A percentile compares a stretch with the other conserved stretches of the same genome.
These are phyloP conservation scores for Percopsis transmontana DNA, from an alignment of 2,113 vertebrate species.

Conservation along the genomic window DNA sequence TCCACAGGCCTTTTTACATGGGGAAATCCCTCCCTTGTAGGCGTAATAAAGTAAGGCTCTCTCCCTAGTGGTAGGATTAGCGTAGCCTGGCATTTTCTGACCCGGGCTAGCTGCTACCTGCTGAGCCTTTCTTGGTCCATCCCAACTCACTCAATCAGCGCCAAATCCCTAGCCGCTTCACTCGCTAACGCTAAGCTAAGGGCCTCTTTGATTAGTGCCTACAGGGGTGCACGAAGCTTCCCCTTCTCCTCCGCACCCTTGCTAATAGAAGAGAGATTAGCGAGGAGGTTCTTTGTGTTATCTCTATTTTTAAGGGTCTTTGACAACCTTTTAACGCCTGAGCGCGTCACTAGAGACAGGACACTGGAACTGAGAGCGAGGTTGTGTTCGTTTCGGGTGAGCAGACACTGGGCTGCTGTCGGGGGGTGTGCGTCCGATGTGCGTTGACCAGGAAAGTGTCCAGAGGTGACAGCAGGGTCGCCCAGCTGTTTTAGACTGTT, in stretches of 20 bases:
- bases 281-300: slow-evolving; percentile 54
- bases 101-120: slow-evolving; percentile 59
- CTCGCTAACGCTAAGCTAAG: slow-evolving; percentile 57
- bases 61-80: slow-evolving; percentile 52
- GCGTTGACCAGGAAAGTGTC: slow-evolving; percentile 63
- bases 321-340: slow-evolving; percentile 23
- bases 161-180: slow-evolving; percentile 60
- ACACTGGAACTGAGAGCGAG: slow-evolving; percentile 32
- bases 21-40: slow-evolving; percentile 44
- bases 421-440: slow-evolving; percentile 45
- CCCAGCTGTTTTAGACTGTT: slow-evolving; percentile 46
- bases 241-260: slow-evolving; percentile 31
- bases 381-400: slow-evolving; percentile 34
- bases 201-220: slow-evolving; percentile 62
- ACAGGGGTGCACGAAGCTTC: slow-evolving; percentile 58
- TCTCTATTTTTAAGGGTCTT: slow-evolving; percentile 51
- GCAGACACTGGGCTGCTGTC: slow-evolving; percentile 3
- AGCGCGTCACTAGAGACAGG: slow-evolving; percentile 33
- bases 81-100: slow-evolving; percentile 34
- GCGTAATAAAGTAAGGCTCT: slow-evolving; percentile 48
- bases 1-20: background rate
- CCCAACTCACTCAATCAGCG: slow-evolving; percentile 58
- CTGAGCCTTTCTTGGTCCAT: slow-evolving; percentile 58
- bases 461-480: slow-evolving; percentile 50
- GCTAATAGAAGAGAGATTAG: slow-evolving; percentile 52